Evolutionary conservation across 2,113 vertebrate species (phyloP), one percentile per base, ranked within the genome.

Genomic region (Rhabdornis inornatus): DNA sequence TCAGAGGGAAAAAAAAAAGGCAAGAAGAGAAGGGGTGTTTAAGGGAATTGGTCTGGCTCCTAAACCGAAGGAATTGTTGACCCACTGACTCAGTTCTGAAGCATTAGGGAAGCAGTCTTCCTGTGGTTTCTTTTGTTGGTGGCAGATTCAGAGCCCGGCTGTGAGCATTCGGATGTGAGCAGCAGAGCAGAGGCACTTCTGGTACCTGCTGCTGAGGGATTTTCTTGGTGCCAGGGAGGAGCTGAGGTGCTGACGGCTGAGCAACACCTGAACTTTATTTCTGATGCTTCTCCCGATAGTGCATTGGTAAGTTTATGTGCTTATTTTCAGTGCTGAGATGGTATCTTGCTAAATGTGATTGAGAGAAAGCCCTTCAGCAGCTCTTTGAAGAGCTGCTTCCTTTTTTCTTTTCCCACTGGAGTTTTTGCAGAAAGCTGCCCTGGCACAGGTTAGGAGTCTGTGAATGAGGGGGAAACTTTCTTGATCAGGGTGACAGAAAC

Each of bases 1-100:
- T 53, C 69, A 63, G 68, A 1, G 9, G 28, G 4, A 37, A 30
- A 8, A 10, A 69, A 35, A 56, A 45, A 7, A 78, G 4, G 49
- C 25, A 31, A 33, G 12, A 40, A 59, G 12, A 42, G 37, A 28
- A 1, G 96, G 92, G 70, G 66, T 72, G 63, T 96, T 95, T 90
- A 81, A 92, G 94, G 96, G 94, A 97, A 95, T 91, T 95, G 91
- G 91, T 97, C 90, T 95, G 80, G 82, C 91, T 97, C 88, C 78
- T 88, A 56, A 83, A 96, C 61, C 61, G 64, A 65, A 93, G 93
- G 96, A 95, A 96, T 97, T 96, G 93, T 97, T 98, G 98, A 98
- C 97, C 97, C 97, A 97, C 97, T 98, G 97, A 98, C 97, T 98
- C 98, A 98, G 97, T 98, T 97, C 79, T 81, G 94, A 97, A 96